Conservation (phyloP, 1,140 invertebrate species). For the Ectropis grisescens region DNA sequence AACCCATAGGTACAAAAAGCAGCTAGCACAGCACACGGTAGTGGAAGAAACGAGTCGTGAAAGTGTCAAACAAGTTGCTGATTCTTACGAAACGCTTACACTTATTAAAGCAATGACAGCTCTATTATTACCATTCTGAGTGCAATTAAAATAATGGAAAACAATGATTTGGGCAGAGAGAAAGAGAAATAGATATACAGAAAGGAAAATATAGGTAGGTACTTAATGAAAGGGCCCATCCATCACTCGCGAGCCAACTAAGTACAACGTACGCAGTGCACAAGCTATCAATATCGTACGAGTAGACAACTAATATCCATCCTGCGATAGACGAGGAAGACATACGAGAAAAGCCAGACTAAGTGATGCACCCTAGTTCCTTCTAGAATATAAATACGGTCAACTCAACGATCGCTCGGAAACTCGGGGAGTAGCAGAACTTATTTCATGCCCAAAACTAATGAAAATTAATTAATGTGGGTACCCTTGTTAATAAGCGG, state of each 20-base stretch:
- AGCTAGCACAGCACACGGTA: slow-evolving; percentile 69
- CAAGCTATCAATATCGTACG: slow-evolving; percentile 21
- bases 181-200: slow-evolving; percentile 32
- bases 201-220: slow-evolving; percentile 12
- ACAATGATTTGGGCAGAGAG: slow-evolving; percentile 50
- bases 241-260: slow-evolving; percentile 11
- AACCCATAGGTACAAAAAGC: slow-evolving; percentile 70
- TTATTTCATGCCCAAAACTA: slow-evolving; percentile 63
- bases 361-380: slow-evolving; percentile 61
- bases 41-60: slow-evolving; percentile 67
- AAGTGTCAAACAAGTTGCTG: slow-evolving; percentile 64
- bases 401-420: too few species aligned
- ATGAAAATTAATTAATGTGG: slow-evolving; percentile 39
- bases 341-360: slow-evolving; percentile 57
- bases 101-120: slow-evolving; percentile 68
- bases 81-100: slow-evolving; percentile 63
- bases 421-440: slow-evolving; percentile 56
- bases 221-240: slow-evolving; percentile 8
- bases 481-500: slow-evolving; percentile 67
- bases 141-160: slow-evolving; percentile 50
- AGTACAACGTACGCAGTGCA: slow-evolving; percentile 19
- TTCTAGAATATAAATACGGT: slow-evolving; percentile 40
- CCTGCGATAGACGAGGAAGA: slow-evolving; percentile 44
- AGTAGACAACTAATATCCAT: slow-evolving; percentile 33
- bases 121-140: slow-evolving; percentile 67